A percentile compares a stretch with the other conserved stretches of the same genome.
phyloP scores from a whole-genome alignment of 2,113 vertebrate species.

The Odontophorus gujanensis region DNA sequence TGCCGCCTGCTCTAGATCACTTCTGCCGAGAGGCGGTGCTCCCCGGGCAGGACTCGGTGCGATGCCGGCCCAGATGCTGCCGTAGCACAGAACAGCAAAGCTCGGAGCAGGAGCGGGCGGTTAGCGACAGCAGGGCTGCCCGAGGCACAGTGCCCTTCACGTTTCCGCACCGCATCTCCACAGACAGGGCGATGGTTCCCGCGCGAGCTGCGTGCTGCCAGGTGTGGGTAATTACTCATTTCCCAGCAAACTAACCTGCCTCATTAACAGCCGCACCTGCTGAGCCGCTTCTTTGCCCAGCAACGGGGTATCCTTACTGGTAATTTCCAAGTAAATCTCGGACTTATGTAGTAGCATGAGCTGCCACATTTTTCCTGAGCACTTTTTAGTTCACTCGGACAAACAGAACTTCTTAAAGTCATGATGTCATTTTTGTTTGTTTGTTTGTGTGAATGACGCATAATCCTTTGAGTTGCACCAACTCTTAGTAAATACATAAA shows the following conservation, averaged over 20 bases:
- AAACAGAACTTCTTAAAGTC: not conserved
- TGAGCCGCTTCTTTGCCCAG: not conserved
- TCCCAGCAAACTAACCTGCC: not conserved
- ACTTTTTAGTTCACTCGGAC: not conserved
- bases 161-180: rapidly evolving
- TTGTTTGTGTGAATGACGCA: not conserved
- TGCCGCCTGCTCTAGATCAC: rapidly evolving
- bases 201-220: not conserved
- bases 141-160: too few relatives aligned
- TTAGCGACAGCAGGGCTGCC: rapidly evolving
- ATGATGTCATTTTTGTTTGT: not conserved
- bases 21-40: not conserved
- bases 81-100: too few relatives aligned
- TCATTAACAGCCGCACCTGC: not conserved
- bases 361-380: not conserved
- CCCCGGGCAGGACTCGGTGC: not conserved
- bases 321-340: not conserved
- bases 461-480: not conserved
- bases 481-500: not conserved
- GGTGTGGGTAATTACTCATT: not conserved
- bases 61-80: not conserved
- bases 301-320: not conserved
- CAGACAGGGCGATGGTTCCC: too few relatives aligned
- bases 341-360: not conserved
- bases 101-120: not conserved